Percentiles rank a stretch among this genome's conserved stretches.
These are phyloP conservation scores for Taphrorychus bicolor DNA, from an alignment of 2,888 invertebrate species.

Conservation along the genomic window DNA sequence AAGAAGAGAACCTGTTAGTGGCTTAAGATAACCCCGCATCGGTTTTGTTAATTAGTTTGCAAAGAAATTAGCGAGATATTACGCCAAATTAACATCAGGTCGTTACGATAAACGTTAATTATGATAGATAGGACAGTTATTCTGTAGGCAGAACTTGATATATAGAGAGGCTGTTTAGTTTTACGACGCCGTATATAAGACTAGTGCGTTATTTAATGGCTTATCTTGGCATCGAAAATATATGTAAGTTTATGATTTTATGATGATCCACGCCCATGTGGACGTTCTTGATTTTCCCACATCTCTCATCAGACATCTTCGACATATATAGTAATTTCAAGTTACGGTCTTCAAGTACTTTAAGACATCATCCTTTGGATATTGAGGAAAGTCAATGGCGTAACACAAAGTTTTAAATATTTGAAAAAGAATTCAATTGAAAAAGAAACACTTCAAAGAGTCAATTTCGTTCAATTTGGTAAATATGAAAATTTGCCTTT, in stretches of 20 bases:
- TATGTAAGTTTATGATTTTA: not conserved
- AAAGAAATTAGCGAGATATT: constrained; percentile 18
- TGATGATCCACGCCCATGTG: not conserved
- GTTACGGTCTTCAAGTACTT: too few relatives aligned
- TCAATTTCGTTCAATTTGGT: too few relatives aligned
- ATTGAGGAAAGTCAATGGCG: too few relatives aligned
- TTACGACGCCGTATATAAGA: not conserved
- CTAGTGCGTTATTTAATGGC: not conserved
- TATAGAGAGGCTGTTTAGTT: not conserved
- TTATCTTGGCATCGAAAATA: not conserved
- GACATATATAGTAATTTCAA: too few relatives aligned
- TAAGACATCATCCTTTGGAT: too few relatives aligned
- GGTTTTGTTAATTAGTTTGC: constrained; percentile 12
- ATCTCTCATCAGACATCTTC: too few relatives aligned
- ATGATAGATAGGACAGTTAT: constrained; percentile 5
- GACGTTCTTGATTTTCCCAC: not conserved
- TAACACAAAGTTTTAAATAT: too few relatives aligned
- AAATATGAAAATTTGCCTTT: too few relatives aligned
- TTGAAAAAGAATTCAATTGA: too few relatives aligned
- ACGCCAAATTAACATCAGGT: constrained; percentile 20
- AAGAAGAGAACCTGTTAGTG: not conserved
- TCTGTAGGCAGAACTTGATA: not conserved
- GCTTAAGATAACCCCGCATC: not conserved
- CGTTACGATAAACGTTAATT: constrained; percentile 15
- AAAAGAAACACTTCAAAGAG: too few relatives aligned